phyloP scores from a whole-genome alignment of 2,888 invertebrate species.

The Periphyllus acericola region DNA sequence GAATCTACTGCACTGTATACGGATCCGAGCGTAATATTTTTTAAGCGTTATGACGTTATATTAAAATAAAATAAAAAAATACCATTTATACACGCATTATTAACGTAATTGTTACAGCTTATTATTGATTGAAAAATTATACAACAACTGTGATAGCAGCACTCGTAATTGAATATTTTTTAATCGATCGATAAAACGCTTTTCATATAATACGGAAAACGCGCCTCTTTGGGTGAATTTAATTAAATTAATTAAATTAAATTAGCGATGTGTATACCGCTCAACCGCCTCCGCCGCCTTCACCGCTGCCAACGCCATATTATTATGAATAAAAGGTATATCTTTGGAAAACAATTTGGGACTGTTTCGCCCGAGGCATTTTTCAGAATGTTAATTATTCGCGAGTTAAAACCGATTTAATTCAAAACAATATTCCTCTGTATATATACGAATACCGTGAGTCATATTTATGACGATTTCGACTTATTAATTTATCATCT shows the following conservation, averaged over 20 bases:
- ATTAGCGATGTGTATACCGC: neutral
- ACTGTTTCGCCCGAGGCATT: neutral
- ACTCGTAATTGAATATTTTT: neutral
- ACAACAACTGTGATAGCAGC: neutral
- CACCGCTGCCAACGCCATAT: neutral
- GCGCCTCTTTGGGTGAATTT: conserved; percentile 7
- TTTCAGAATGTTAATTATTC: conserved; percentile 30
- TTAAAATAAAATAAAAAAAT: no score
- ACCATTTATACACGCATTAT: neutral
- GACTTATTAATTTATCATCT: neutral
- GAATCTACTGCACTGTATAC: no score
- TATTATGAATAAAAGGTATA: conserved; percentile 26
- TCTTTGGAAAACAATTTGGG: conserved; percentile 21
- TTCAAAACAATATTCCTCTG: neutral
- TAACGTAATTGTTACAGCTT: neutral
- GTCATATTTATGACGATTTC: neutral
- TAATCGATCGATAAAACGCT: conserved; percentile 36
- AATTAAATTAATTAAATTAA: conserved; percentile 25
- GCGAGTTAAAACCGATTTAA: conserved; percentile 4
- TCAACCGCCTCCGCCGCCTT: neutral
- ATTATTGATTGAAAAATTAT: neutral
- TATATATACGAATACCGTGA: neutral
- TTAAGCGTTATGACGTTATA: no score
- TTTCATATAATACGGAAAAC: conserved; percentile 11
- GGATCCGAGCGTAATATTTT: no score